Percentiles rank a stretch among this genome's conserved stretches.
Conservation (phyloP, 2,113 vertebrate genomes). For the Oreochromis niloticus region DNA sequence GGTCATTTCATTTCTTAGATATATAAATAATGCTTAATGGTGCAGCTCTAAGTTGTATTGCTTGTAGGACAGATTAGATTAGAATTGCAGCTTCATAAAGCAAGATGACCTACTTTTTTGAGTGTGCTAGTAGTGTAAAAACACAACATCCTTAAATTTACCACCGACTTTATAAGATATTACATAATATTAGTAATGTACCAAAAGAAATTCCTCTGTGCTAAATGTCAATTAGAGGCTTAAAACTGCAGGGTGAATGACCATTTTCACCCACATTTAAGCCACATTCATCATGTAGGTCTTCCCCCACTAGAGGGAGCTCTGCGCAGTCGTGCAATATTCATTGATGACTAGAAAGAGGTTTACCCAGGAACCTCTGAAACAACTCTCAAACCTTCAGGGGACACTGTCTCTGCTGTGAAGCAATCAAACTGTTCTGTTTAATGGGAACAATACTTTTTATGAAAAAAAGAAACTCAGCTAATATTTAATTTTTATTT, state of each 20-base stretch:
- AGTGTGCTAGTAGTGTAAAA: neutral
- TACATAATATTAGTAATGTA: neutral
- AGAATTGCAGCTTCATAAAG: neutral
- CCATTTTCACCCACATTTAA: neutral
- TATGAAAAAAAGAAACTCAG: neutral
- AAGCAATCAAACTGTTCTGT: neutral
- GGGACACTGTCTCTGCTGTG: neutral
- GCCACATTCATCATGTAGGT: neutral
- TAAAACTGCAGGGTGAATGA: neutral
- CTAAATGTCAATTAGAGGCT: neutral
- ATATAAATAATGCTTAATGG: neutral
- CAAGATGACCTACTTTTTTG: neutral
- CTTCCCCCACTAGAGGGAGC: slow-evolving; percentile 12
- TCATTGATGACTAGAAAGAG: neutral
- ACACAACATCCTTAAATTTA: neutral
- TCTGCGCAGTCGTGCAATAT: neutral
- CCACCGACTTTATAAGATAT: neutral
- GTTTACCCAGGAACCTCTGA: neutral
- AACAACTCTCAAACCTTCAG: neutral
- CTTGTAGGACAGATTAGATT: neutral
- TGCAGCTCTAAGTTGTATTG: neutral
- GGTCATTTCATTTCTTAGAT: neutral
- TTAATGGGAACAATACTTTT: neutral
- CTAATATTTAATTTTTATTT: neutral
- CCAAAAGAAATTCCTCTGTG: fast-evolving